Base-by-base conservation (phyloP, 2,797 vertebrate species). In the Tapirus indicus region DNA sequence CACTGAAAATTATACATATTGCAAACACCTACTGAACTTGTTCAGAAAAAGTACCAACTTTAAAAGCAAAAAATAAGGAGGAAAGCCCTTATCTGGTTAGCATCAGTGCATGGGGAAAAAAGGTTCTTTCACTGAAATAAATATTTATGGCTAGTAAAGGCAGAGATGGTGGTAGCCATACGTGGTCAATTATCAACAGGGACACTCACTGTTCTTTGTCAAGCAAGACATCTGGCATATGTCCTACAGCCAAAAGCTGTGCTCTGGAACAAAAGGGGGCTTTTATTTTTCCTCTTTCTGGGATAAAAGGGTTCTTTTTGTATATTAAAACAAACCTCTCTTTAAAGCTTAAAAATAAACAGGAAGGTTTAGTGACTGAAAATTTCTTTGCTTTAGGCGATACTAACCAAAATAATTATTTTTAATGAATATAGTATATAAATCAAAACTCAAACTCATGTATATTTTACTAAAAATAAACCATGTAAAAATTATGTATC, bases 111-210 rank as follows among this genome's bases (percentile, higher is more conserved):
- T 68, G 29, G 66, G 32, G 49, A 27, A n/a, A 79, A 89, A 38
- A 21, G 8, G 4, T 66, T 83, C n/a, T 97, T 95, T 95, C 88
- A 80, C 35, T 56, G 58, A 96, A 97, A 95, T 94, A 94, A 92
- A 93, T 96, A 96, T 96, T 96, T 96, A 94, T 90, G 69, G 60
- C 93, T 74, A 92, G 60, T 62, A 96, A 97, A 97, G 38, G 20
- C 83, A 91, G 88, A 95, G 69, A 95, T 77, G 41, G 91, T 90
- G 52, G 79, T 96, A 91, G 82, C 79, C 86, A 93, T 94, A 95
- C 3, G 2, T 32, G 74, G 60, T 96, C 83, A 96, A n/a, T 97
- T 98, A 96, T 83, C 92, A 89, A 94, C 52, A 94, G 74, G 85
- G 41, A 69, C 83, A 92, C 32, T 89, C 41, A 88, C 85, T 98